Percentiles rank a stretch among this genome's conserved stretches.
phyloP scores from a whole-genome alignment of 2,888 invertebrate species.

The Eristalinus aeneus region DNA sequence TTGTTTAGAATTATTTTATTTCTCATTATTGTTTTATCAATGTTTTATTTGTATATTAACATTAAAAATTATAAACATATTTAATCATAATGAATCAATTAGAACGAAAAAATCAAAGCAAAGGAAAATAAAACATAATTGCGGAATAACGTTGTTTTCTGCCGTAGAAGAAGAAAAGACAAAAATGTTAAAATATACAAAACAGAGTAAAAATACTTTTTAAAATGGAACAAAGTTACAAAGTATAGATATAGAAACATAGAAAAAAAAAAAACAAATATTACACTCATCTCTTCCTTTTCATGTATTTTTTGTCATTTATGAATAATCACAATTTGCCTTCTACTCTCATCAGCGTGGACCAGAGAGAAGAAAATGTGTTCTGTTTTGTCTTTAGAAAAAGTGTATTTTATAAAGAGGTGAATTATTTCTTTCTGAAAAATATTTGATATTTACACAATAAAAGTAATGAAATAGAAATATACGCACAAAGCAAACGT shows the following conservation, averaged over 20 bases:
- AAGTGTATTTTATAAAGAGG: neutral
- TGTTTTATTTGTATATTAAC: constrained; percentile 41
- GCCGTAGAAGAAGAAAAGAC: neutral
- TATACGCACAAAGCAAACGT: neutral
- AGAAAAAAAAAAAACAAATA: constrained; percentile 12
- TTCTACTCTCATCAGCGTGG: neutral
- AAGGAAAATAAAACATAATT: constrained; percentile 16
- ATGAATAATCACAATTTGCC: neutral
- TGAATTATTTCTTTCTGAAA: neutral
- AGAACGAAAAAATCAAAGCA: constrained; percentile 16
- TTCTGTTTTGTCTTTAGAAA: neutral
- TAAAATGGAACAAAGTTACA: constrained; percentile 6
- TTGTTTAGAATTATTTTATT: constrained; percentile 63
- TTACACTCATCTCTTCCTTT: neutral
- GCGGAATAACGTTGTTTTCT: neutral
- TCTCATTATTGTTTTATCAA: constrained; percentile 27
- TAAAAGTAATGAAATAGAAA: neutral
- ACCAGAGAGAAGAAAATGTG: constrained; percentile 30
- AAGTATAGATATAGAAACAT: neutral
- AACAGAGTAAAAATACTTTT: constrained; percentile 29
- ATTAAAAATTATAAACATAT: constrained; percentile 57
- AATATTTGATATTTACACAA: neutral
- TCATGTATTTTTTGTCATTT: neutral
- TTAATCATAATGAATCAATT: constrained; percentile 41
- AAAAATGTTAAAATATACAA: constrained; percentile 41